Evolutionary conservation across 2,797 vertebrate species (phyloP).

Genomic region (Rhabdomys pumilio): DNA sequence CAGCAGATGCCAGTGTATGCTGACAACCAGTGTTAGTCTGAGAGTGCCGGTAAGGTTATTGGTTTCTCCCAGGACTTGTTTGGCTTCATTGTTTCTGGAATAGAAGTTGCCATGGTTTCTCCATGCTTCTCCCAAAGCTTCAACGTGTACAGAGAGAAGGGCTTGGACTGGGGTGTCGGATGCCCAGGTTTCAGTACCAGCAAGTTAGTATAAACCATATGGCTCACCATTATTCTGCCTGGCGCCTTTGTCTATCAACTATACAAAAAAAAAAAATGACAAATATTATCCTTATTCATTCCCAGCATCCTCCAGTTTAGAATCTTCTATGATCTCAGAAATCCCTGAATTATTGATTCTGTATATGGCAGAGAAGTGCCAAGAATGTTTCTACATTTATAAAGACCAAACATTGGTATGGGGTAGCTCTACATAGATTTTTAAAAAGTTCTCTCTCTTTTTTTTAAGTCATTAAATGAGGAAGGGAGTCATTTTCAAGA

Average conservation of each 20-base stretch:
- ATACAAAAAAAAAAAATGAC: neutral
- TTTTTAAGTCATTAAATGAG: neutral
- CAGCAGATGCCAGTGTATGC: neutral
- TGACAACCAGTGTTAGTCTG: neutral
- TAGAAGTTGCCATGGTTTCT: neutral
- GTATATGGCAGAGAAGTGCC: neutral
- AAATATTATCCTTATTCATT: neutral
- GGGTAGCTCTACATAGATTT: neutral
- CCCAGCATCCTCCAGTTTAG: neutral
- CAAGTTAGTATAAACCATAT: neutral
- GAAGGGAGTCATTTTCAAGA: neutral
- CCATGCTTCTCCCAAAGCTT: neutral
- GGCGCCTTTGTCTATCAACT: neutral
- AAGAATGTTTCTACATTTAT: neutral
- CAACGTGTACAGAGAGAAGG: neutral
- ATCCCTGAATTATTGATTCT: neutral
- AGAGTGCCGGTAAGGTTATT: neutral
- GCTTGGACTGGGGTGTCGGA: neutral
- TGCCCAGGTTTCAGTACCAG: neutral
- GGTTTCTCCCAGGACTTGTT: neutral
- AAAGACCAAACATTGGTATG: neutral
- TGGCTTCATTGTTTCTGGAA: slow-evolving; percentile 3
- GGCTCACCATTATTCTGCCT: neutral
- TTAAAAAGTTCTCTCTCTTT: neutral
- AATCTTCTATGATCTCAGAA: neutral